Conservation (phyloP, 2,113 vertebrate species). For the Aptenodytes forsteri region DNA sequence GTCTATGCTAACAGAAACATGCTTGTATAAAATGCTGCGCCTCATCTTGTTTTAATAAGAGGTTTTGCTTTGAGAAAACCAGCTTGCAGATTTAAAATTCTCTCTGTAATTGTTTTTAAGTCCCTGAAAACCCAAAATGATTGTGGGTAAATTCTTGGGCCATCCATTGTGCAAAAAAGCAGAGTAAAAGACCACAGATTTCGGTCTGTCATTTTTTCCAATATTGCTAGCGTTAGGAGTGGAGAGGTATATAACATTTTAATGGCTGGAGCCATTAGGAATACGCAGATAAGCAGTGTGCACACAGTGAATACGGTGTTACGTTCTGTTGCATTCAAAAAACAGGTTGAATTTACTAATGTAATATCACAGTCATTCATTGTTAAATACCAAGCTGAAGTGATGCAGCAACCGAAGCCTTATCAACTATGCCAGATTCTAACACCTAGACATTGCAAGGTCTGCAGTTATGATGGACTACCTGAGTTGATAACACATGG, state of each 20-base stretch:
- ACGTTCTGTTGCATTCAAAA: slow-evolving; percentile 27
- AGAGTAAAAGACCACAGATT: neutral
- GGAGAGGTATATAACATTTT: neutral
- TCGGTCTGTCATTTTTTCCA: neutral
- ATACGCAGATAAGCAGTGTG: slow-evolving; percentile 38
- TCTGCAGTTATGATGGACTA: slow-evolving; percentile 89
- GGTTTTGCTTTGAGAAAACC: neutral
- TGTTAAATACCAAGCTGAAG: slow-evolving; percentile 73
- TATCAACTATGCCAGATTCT: slow-evolving; percentile 81
- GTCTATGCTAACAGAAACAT: neutral
- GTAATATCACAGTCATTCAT: slow-evolving; percentile 72
- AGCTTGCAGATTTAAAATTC: neutral
- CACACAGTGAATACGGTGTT: neutral
- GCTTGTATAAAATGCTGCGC: neutral
- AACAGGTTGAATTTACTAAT: slow-evolving; percentile 62
- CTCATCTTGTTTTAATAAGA: neutral
- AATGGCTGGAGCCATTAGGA: slow-evolving; percentile 38
- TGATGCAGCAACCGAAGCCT: slow-evolving; percentile 69
- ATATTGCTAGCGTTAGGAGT: neutral
- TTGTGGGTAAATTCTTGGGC: neutral
- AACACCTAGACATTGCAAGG: slow-evolving; percentile 74
- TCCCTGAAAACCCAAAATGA: neutral
- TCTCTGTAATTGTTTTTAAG: neutral
- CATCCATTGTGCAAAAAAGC: neutral
- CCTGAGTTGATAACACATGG: slow-evolving; percentile 86